Conservation (phyloP, 2,797 vertebrate species). For the Meda fulgida region DNA sequence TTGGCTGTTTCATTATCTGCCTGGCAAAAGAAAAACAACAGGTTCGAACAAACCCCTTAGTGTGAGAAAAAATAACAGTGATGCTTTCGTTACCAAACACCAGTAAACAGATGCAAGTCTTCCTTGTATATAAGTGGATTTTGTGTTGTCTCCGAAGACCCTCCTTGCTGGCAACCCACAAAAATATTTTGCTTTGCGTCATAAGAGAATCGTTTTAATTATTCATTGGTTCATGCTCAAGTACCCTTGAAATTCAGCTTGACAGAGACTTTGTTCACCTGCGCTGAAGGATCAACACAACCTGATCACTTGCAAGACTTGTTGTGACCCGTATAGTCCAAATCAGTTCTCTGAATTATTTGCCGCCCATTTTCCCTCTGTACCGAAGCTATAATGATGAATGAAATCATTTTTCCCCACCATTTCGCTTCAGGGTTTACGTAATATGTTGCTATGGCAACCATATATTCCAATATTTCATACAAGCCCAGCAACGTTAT, state of each 20-base stretch:
- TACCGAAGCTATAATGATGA: constrained; percentile 37
- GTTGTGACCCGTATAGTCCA: constrained; percentile 13
- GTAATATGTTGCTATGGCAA: constrained; percentile 35
- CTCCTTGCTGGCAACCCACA: background rate
- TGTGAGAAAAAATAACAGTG: background rate
- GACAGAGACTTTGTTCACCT: constrained; percentile 22
- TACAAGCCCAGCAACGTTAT: constrained; percentile 4
- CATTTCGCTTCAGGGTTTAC: constrained; percentile 30
- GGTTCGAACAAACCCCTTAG: background rate
- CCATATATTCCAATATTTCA: constrained; percentile 32
- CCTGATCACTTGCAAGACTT: constrained; percentile 31
- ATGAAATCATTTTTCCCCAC: constrained; percentile 22
- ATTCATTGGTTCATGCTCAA: constrained; percentile 21
- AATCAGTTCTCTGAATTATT: constrained; percentile 30
- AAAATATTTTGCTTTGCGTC: background rate
- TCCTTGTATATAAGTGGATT: constrained; percentile 23
- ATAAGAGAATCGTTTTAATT: constrained; percentile 34
- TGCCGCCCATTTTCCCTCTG: constrained; percentile 25
- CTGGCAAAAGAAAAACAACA: constrained; percentile 13
- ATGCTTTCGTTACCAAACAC: background rate
- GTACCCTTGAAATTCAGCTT: constrained; percentile 19
- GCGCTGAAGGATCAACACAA: constrained; percentile 20
- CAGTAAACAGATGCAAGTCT: constrained; percentile 1
- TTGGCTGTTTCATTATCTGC: background rate
- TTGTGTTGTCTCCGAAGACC: background rate